These are phyloP conservation scores for Montipora efflorescens DNA, from an alignment of 64 coral and sea anemone genomes.

Conservation along the genomic window DNA sequence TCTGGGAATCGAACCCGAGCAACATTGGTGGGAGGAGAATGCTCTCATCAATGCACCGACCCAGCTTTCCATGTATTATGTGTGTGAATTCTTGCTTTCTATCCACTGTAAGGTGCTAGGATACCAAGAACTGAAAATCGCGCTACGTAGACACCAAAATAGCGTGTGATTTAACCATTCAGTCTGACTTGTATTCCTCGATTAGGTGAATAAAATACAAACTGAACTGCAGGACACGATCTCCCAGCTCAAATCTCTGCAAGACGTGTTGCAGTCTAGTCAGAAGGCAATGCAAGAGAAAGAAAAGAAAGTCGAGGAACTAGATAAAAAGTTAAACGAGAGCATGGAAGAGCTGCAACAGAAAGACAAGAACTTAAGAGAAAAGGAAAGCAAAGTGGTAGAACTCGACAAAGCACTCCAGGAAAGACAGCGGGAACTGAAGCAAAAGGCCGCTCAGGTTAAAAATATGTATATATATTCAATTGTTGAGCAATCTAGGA, in stretches of 20 bases:
- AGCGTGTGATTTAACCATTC: too few species aligned
- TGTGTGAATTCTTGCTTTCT: too few species aligned
- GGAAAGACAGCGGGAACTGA: conserved; percentile 92
- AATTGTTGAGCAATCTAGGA: background rate
- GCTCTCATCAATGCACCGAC: too few species aligned
- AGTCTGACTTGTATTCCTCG: background rate
- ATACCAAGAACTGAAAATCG: too few species aligned
- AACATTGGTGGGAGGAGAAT: too few species aligned
- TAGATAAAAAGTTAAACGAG: conserved; percentile 93
- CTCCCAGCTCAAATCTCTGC: conserved; percentile 78
- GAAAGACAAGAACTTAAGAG: conserved; percentile 84
- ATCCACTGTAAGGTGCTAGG: too few species aligned
- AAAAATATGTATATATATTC: background rate
- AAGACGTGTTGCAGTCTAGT: conserved; percentile 79
- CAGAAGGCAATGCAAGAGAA: conserved; percentile 87
- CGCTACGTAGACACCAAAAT: too few species aligned
- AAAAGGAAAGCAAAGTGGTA: conserved; percentile 80
- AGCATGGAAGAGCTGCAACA: conserved; percentile 92
- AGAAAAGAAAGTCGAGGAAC: conserved; percentile 80
- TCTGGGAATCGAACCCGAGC: too few species aligned
- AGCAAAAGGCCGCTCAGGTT: conserved; percentile 89
- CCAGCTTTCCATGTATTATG: too few species aligned
- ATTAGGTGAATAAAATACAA: conserved; percentile 88
- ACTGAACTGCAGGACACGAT: conserved; percentile 81
- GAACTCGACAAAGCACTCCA: conserved; percentile 94